Evolutionary conservation across 2,888 invertebrate genomes (phyloP), one percentile per base, ranked within the genome.

Genomic region (Dascillus cervinus): DNA sequence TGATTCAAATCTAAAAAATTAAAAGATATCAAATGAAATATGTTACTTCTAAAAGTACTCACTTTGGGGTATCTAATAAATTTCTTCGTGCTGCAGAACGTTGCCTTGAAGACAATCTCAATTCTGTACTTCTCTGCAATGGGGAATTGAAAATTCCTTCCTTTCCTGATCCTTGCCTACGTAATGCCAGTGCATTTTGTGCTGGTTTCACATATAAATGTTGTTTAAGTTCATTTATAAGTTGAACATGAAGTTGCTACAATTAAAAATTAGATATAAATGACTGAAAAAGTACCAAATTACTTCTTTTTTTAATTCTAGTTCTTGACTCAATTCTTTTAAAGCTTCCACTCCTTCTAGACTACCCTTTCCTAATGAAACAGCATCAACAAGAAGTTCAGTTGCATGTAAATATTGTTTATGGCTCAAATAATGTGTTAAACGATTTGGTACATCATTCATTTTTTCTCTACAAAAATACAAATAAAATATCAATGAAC

Each of bases 371-470:
- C 82, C 73, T 33, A 77, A 67, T 9, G 74, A 65, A 2, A 78
- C 65, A 3, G 86, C 85, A 44, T 78, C 78, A 12, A 82, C 79
- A 11, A 90, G 67, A 22, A 86, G 72, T 53, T 82, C 76, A n/a
- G 91, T 88, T 13, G 89, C 90, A 55, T 82, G 84, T 36, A 91
- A 67, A 62, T 88, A 91, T 43, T 88, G 82, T 40, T 88, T 88
- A 40, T 77, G 76, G 4, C 71, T 64, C 41, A 84, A 69, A 52
- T 75, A 76, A 30, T 67, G 69, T 28, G 75, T 74, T 37, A 87
- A 69, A 49, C 76, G 72, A 35, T 77, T 75, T 24, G 83, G 81
- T 34, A 86, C 80, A 60, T 81, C 78, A 43, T 79, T 77, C 46
- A 88, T 66, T 53, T 81, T 77, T 56, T 85, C 84, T 44, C 85